Conservation (phyloP, 1,140 invertebrate species). For the Sycophila sp. region DNA sequence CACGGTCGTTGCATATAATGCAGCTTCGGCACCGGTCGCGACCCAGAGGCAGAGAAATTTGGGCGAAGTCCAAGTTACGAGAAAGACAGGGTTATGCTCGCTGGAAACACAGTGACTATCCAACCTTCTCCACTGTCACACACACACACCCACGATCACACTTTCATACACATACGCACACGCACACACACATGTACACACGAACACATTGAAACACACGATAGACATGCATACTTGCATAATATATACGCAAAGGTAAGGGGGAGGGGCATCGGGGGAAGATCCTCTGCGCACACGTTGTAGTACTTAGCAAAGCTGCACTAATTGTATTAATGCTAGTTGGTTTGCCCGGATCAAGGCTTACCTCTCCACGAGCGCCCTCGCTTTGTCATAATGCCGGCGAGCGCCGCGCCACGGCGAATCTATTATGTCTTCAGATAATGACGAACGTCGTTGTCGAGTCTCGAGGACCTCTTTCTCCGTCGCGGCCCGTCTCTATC, state of each 20-base stretch:
- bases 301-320: constrained; percentile 60
- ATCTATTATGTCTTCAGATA: constrained; percentile 52
- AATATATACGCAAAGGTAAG: background rate
- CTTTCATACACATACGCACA: background rate
- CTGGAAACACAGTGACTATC: background rate
- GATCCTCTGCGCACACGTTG: constrained; percentile 44
- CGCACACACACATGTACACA: background rate
- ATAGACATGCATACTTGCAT: background rate
- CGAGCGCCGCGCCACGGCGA: constrained; percentile 35
- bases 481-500: background rate
- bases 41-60: constrained; percentile 47
- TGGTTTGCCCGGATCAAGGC: constrained; percentile 56
- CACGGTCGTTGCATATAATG: constrained; percentile 6
- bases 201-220: background rate
- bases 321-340: constrained; percentile 65
- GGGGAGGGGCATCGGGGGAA: background rate
- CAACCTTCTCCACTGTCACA: too few species aligned
- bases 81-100: constrained; percentile 12
- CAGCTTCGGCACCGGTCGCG: background rate
- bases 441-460: constrained; percentile 29
- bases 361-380: constrained; percentile 12
- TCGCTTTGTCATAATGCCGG: constrained; percentile 49
- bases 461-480: background rate
- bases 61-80: constrained; percentile 56
- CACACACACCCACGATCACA: background rate